phyloP scores from a whole-genome alignment of 1,140 invertebrate species.

The Papilio glaucus region DNA sequence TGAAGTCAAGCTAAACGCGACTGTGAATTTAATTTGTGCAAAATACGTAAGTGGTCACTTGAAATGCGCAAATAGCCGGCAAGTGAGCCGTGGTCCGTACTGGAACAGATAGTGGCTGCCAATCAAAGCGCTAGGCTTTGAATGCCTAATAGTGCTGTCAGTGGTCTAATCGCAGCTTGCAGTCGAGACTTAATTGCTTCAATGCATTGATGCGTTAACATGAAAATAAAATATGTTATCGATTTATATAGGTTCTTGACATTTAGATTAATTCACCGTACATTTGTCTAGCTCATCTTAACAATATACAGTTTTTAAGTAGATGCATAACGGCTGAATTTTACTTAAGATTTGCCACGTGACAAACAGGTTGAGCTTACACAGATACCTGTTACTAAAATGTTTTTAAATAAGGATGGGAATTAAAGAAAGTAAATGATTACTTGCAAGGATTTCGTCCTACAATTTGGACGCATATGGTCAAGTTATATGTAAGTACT shows the following conservation, averaged over 20 bases:
- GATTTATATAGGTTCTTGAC: constrained; percentile 21
- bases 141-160: constrained; percentile 72
- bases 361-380: too few species aligned
- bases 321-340: too few species aligned
- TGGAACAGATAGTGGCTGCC: constrained; percentile 39
- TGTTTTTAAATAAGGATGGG: too few species aligned
- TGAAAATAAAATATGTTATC: constrained; percentile 15
- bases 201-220: background rate
- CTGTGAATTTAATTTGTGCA: constrained; percentile 68
- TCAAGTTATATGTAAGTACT: too few species aligned
- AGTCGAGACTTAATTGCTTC: constrained; percentile 28
- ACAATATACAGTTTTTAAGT: too few species aligned
- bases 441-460: too few species aligned
- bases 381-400: too few species aligned
- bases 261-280: background rate
- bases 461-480: too few species aligned
- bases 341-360: too few species aligned
- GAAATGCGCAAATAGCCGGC: constrained; percentile 55
- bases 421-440: too few species aligned
- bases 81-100: constrained; percentile 60
- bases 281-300: background rate
- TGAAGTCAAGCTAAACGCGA: constrained; percentile 61
- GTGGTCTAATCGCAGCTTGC: constrained; percentile 9
- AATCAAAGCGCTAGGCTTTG: constrained; percentile 56
- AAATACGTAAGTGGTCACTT: constrained; percentile 58